A percentile compares a stretch with the other conserved stretches of the same genome.
Conservation (phyloP, 2,113 vertebrate species). For the Zosterops lateralis region DNA sequence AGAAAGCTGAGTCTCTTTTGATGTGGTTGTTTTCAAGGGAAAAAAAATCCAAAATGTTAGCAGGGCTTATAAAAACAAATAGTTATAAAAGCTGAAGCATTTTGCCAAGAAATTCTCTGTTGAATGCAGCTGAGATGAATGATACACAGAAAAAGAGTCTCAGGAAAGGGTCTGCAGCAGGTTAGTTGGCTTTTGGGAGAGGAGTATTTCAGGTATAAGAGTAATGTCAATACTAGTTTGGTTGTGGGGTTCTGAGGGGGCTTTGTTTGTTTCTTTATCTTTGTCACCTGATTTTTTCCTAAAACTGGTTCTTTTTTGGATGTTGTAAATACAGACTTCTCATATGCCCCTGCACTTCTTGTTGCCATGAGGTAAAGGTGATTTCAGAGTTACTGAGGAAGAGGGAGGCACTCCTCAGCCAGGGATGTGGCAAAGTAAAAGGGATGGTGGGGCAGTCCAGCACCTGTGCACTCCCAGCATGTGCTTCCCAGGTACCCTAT, state of each 20-base stretch:
- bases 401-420: neutral
- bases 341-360: neutral
- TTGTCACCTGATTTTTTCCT: neutral
- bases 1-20: neutral
- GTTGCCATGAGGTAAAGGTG: neutral
- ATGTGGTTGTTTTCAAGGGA: neutral
- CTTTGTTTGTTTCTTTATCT: neutral
- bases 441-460: neutral
- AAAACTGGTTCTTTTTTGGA: neutral
- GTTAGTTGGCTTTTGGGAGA: neutral
- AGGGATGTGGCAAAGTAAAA: neutral
- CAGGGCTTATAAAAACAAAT: neutral
- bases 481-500: rapidly evolving
- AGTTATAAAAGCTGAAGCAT: neutral
- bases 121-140: neutral
- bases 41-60: neutral
- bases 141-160: neutral
- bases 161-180: neutral
- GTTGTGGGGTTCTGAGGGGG: neutral
- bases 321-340: neutral
- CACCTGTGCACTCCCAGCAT: neutral
- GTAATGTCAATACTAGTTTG: neutral
- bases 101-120: neutral
- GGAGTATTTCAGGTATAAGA: neutral
- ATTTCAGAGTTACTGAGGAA: neutral